Evolutionary conservation across 2,113 vertebrate genomes (phyloP), one percentile per base, ranked within the genome.

Genomic region (Silurus meridionalis): DNA sequence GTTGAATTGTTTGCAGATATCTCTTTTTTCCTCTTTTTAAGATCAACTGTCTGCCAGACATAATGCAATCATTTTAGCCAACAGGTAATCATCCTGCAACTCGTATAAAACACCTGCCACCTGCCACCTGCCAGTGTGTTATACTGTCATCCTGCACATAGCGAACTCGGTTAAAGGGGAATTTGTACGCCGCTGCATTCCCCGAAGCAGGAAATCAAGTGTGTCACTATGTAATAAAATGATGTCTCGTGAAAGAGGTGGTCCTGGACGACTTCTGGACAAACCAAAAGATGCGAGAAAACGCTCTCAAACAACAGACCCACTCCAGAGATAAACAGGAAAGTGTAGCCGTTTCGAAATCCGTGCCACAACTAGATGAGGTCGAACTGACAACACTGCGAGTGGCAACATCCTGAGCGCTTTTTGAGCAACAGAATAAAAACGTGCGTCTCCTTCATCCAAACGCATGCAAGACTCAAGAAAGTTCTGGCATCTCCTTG

Each of bases 11-110:
- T 69, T 37, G 15, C 37, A 48, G 69, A 21, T 58, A 15, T 58
- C 17, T 58, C 57, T 14, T 58, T 58, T 58, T 17, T 58, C 17
- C 17, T 15, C n/a, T 66, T 66, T 25, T 25, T 9, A 48, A 21
- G 8, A 52, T 5, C 19, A 48, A 19, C 17, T 3, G 2, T 13
- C 48, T 52, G 48, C 48, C 72, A 75, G 48, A n/a, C 21, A n/a
- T 8, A 11, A 13, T 52, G 72, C 72, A 52, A 75, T 75, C 10
- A 53, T 48, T 75, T 52, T 23, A 52, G 48, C 48, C 50, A 75
- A 75, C 72, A n/a, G 72, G 72, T n/a, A 75, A 75, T 75, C 48
- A 52, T 75, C 11, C 37, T 50, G 48, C 72, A 52, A 52, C 48
- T 75, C 72, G 3, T 52, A 52, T 6, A 23, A 52, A 74, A 21